Conservation (phyloP, 2,113 vertebrate genomes). For the Hoplias malabaricus region DNA sequence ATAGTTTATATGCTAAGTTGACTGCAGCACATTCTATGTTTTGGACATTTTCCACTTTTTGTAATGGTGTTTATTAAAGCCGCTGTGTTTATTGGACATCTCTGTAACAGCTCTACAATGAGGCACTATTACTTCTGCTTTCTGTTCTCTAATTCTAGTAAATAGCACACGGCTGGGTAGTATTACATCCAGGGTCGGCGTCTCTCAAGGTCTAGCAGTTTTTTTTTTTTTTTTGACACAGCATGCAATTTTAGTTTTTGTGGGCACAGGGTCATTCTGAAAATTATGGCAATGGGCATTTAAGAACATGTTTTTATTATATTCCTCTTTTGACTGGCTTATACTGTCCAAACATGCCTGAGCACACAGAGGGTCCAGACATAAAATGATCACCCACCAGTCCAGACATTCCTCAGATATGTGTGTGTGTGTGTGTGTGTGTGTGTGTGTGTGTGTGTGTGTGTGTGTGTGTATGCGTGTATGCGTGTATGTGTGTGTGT, state of each 20-base stretch:
- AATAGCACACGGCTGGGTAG: background rate
- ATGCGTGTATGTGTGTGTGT: constrained; percentile 18
- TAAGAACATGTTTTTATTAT: background rate
- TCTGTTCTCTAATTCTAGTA: background rate
- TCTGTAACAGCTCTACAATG: background rate
- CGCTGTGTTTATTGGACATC: background rate
- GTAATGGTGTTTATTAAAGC: background rate
- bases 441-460: constrained; percentile 8
- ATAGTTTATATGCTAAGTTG: constrained; percentile 1
- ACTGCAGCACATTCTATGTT: background rate
- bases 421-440: constrained; percentile 13
- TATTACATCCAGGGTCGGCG: background rate
- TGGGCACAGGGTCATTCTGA: background rate
- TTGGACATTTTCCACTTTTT: background rate
- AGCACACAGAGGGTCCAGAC: background rate
- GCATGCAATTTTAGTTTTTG: background rate
- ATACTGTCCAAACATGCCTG: background rate
- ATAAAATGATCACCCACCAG: constrained; percentile 25
- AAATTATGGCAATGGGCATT: background rate
- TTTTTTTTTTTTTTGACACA: background rate
- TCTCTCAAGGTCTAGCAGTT: background rate
- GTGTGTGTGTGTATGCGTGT: background rate
- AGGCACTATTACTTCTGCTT: background rate
- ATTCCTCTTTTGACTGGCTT: background rate
- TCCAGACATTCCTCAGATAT: constrained; percentile 37